Conservation (phyloP, 2,113 vertebrate genomes). For the Hydrochoerus hydrochaeris region DNA sequence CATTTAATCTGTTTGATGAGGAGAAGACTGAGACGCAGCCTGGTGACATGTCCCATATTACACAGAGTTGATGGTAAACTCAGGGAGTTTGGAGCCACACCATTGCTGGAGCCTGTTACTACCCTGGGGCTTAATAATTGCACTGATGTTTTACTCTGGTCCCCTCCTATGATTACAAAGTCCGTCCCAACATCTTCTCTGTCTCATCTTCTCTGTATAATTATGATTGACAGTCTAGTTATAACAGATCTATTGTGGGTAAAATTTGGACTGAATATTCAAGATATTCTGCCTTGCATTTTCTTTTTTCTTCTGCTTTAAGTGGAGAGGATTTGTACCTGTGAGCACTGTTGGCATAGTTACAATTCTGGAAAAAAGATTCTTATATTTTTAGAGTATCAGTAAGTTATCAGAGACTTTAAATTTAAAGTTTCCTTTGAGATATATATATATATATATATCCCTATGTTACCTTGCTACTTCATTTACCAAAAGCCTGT, state of each 20-base stretch:
- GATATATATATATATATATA: background rate
- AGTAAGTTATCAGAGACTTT: slow-evolving; percentile 61
- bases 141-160: background rate
- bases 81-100: background rate
- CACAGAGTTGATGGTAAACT: background rate
- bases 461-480: background rate
- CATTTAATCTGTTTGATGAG: background rate
- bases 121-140: background rate
- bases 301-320: slow-evolving; percentile 52
- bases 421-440: slow-evolving; percentile 48
- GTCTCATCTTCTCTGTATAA: background rate
- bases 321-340: slow-evolving; percentile 64
- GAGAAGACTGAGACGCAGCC: background rate
- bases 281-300: background rate
- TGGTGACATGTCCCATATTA: background rate
- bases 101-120: background rate
- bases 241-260: background rate
- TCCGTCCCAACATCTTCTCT: background rate
- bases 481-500: slow-evolving; percentile 51
- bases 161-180: background rate
- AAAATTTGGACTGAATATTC: slow-evolving; percentile 63
- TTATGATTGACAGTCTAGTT: slow-evolving; percentile 3
- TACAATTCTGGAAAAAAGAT: slow-evolving; percentile 64
- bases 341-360: slow-evolving; percentile 52
- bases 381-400: slow-evolving; percentile 66